A percentile compares a stretch with the other conserved stretches of the same genome.
Conservation (phyloP, 2,113 vertebrate genomes). For the Furnarius figulus region DNA sequence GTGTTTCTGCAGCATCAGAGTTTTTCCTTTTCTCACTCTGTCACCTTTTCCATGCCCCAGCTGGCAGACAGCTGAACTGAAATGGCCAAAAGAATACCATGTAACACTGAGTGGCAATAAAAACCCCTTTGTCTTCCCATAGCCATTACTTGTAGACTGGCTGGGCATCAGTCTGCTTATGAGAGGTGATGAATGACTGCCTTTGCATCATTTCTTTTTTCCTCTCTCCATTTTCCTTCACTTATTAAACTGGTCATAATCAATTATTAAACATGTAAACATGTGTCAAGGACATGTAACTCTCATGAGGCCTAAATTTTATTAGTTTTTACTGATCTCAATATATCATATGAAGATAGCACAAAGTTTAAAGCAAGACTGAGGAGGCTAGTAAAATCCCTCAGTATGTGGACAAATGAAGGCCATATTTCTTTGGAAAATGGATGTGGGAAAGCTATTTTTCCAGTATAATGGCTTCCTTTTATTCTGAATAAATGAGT, state of each 20-base stretch:
- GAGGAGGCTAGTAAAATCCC: not conserved
- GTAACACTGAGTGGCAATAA: not conserved
- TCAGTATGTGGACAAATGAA: not conserved
- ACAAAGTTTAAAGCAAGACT: not conserved
- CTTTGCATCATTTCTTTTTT: not conserved
- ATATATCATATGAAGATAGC: not conserved
- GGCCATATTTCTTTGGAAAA: not conserved
- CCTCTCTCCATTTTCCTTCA: not conserved
- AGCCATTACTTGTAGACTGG: rapidly evolving
- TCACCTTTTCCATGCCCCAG: not conserved
- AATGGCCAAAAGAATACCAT: not conserved
- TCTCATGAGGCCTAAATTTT: not conserved
- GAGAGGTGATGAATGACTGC: not conserved
- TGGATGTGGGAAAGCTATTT: not conserved
- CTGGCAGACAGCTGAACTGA: not conserved
- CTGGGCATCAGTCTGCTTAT: not conserved
- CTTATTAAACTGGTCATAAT: not conserved
- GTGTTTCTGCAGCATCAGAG: not conserved
- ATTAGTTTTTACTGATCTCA: not conserved
- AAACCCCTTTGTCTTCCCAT: not conserved
- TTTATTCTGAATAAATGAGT: not conserved
- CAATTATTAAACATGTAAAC: not conserved
- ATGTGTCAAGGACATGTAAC: not conserved
- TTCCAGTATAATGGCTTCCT: not conserved
- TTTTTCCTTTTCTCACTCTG: not conserved